A percentile compares a stretch with the other conserved stretches of the same genome.
These are phyloP conservation scores for Coilia nasus DNA, from an alignment of 2,797 vertebrate species.

Conservation along the genomic window DNA sequence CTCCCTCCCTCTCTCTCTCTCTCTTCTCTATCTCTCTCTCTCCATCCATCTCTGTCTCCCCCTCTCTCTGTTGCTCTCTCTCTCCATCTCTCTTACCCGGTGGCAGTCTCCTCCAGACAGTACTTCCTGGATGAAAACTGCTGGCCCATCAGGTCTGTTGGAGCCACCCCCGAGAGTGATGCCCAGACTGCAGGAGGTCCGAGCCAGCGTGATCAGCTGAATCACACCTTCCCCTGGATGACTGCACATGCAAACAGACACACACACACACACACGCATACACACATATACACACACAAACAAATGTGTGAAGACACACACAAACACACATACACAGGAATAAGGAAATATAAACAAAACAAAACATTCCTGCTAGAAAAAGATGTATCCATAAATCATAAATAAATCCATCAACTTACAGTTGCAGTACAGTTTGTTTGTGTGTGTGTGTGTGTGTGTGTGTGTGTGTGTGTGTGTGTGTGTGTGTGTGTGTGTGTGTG, in stretches of 20 bases:
- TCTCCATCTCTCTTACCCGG: conserved; percentile 70
- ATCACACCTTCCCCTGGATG: conserved; percentile 84
- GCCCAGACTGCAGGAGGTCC: conserved; percentile 76
- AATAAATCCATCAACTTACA: neutral
- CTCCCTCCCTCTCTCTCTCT: neutral
- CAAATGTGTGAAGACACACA: neutral
- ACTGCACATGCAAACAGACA: conserved; percentile 57
- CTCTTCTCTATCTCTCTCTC: conserved; percentile 18
- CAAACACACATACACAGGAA: neutral
- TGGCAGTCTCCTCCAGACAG: conserved; percentile 86
- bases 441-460: neutral
- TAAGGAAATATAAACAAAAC: neutral
- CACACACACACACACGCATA: conserved; percentile 14
- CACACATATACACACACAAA: neutral
- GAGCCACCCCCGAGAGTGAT: conserved; percentile 84
- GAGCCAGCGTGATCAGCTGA: conserved; percentile 82
- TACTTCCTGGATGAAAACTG: conserved; percentile 87
- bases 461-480: neutral
- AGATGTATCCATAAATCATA: neutral
- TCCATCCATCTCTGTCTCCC: neutral
- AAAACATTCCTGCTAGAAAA: neutral
- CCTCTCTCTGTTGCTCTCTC: neutral
- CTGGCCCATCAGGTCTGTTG: conserved; percentile 85
- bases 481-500: neutral
- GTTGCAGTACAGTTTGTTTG: neutral